Evolutionary conservation across 2,113 vertebrate species (phyloP).

Genomic region (Polyodon spathula): DNA sequence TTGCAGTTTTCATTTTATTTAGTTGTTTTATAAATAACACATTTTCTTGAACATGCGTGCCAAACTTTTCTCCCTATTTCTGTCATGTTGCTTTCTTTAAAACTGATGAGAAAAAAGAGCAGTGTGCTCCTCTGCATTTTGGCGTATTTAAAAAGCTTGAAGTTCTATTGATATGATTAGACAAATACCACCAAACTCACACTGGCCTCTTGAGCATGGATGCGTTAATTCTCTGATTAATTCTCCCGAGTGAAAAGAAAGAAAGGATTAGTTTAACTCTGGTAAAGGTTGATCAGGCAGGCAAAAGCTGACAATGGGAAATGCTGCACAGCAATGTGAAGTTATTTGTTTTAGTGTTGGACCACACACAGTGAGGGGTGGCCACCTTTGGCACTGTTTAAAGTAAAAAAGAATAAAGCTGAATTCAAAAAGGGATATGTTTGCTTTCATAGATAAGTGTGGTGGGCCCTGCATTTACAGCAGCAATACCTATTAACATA

Average conservation of each 20-base stretch:
- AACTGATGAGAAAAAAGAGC: not conserved
- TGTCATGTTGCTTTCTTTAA: not conserved
- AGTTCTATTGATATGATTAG: not conserved
- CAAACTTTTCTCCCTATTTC: not conserved
- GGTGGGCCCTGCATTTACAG: no score
- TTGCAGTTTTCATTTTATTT: no score
- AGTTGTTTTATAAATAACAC: no score
- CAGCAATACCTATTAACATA: no score
- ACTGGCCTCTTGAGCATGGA: slow-evolving; percentile 10
- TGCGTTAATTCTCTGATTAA: slow-evolving; percentile 12
- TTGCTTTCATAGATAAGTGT: no score
- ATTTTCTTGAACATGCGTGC: no score
- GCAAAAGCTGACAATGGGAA: not conserved
- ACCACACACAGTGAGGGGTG: slow-evolving; percentile 12
- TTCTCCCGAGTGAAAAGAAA: slow-evolving; percentile 13
- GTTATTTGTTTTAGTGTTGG: not conserved
- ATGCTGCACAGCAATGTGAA: not conserved
- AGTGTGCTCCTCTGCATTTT: not conserved
- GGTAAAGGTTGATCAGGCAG: not conserved
- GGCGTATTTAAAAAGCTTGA: not conserved
- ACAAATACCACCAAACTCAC: not conserved
- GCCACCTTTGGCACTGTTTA: not conserved
- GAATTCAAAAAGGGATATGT: no score
- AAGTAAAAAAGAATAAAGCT: no score
- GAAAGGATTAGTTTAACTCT: slow-evolving; percentile 1